Evolutionary conservation across 2,797 vertebrate genomes (phyloP).

Genomic region (Dermochelys coriacea): DNA sequence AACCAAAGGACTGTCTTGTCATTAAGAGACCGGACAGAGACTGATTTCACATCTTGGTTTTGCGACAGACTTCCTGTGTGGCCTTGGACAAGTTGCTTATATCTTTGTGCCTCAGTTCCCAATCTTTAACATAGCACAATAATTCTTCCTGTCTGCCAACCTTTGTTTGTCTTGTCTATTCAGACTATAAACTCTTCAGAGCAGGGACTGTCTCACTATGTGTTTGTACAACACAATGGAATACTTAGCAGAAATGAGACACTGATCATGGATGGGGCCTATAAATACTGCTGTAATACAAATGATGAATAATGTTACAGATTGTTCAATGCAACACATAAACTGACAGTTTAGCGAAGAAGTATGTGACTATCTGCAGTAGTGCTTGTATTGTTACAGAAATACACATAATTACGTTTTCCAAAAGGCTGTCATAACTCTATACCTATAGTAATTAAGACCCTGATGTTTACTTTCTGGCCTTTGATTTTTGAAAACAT

Average conservation of each 20-base stretch:
- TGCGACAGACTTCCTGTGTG: slow-evolving; percentile 47
- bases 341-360: not conserved
- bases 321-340: not conserved
- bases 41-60: slow-evolving; percentile 16
- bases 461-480: not conserved
- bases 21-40: not conserved
- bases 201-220: not conserved
- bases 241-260: too few species aligned
- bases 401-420: not conserved
- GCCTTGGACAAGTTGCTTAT: not conserved
- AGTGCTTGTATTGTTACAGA: not conserved
- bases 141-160: not conserved
- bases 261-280: not conserved
- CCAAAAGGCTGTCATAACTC: not conserved
- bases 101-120: not conserved
- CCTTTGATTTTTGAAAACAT: not conserved
- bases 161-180: not conserved
- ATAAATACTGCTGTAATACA: not conserved
- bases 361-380: not conserved
- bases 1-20: not conserved
- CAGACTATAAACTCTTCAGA: not conserved
- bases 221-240: not conserved
- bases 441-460: not conserved
- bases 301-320: not conserved
- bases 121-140: not conserved